These are phyloP conservation scores for Denticeps clupeoides DNA, from an alignment of 2,797 vertebrate species.

Conservation along the genomic window DNA sequence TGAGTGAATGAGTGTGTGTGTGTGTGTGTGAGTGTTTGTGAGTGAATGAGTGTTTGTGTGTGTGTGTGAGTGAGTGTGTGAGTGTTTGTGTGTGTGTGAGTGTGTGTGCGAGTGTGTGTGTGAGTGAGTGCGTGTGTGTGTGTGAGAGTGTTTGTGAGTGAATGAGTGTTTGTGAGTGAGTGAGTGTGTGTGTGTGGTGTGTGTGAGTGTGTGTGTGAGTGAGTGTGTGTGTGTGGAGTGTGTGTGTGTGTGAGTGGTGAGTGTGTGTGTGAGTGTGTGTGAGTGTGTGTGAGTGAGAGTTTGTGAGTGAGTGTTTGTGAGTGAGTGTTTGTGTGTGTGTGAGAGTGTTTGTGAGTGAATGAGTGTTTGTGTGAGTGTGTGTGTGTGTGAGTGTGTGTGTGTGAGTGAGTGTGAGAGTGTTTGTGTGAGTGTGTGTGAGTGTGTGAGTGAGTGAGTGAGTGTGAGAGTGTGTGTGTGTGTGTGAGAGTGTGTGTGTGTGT, in stretches of 20 bases:
- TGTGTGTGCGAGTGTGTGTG: neutral
- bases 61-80: neutral
- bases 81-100: neutral
- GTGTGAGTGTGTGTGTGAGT: constrained; percentile 23
- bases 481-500: constrained; percentile 19
- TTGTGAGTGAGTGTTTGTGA: constrained; percentile 6
- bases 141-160: constrained; percentile 5
- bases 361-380: constrained; percentile 14
- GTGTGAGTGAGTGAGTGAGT: constrained; percentile 1
- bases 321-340: constrained; percentile 7
- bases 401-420: neutral
- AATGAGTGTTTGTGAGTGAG: neutral
- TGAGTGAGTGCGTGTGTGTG: constrained; percentile 7
- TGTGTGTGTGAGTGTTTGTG: neutral
- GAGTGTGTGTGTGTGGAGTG: neutral
- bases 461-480: constrained; percentile 5
- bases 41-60: neutral
- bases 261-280: constrained; percentile 2
- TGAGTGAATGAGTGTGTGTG: no score
- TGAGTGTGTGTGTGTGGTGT: neutral
- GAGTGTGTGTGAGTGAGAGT: constrained; percentile 12
- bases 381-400: neutral
- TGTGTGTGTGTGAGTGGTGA: constrained; percentile 2
- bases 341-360: neutral
- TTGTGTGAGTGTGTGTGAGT: constrained; percentile 3